Conservation (phyloP, 2,888 invertebrate genomes). For the Meganola albula region DNA sequence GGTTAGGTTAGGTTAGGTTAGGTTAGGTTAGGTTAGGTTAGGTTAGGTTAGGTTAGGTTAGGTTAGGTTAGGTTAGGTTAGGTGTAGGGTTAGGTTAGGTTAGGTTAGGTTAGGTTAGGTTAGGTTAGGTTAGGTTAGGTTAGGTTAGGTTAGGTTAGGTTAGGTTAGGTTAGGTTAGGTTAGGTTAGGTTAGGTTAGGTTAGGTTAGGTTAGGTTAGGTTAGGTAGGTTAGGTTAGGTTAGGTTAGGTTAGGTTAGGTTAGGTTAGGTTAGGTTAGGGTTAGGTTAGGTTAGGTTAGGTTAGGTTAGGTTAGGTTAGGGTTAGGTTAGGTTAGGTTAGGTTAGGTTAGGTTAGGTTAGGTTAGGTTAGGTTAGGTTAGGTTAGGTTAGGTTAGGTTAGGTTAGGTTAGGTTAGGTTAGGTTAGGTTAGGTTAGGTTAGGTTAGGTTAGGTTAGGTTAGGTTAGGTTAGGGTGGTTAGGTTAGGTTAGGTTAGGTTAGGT, state of each 20-base stretch:
- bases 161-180: conserved; percentile 13
- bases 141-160: conserved; percentile 14
- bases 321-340: conserved; percentile 14
- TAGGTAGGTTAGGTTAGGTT: conserved; percentile 14
- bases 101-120: conserved; percentile 17
- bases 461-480: conserved; percentile 14
- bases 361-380: conserved; percentile 14
- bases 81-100: conserved; percentile 16
- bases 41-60: conserved; percentile 19
- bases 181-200: conserved; percentile 14
- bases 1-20: conserved; percentile 20
- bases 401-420: conserved; percentile 14
- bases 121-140: conserved; percentile 14
- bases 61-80: conserved; percentile 17
- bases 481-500: conserved; percentile 14
- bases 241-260: conserved; percentile 14
- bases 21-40: conserved; percentile 20
- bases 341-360: conserved; percentile 14
- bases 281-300: conserved; percentile 14
- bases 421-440: conserved; percentile 14
- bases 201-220: conserved; percentile 14
- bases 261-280: conserved; percentile 14
- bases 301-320: conserved; percentile 14
- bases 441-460: conserved; percentile 14
- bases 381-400: conserved; percentile 14